Base-by-base conservation (phyloP, 1,140 invertebrate species). In the Holotrichia oblita region DNA sequence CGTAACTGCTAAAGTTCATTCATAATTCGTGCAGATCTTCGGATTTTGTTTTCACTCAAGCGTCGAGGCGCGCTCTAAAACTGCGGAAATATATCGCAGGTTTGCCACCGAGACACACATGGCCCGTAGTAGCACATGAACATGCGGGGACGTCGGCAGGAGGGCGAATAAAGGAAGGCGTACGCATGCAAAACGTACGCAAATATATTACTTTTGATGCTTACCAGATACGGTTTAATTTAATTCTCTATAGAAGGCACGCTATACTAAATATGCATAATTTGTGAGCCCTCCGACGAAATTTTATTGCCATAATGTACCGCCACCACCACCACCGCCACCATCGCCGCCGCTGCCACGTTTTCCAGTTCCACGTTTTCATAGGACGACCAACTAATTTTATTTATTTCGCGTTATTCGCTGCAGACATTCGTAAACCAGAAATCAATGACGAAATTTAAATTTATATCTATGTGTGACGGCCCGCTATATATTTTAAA, bases 151-250 rank as follows among this genome's bases (percentile, higher is more conserved):
- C n/a, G n/a, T n/a, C n/a, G 61, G 61, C 3, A 27, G 12, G 20
- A 24, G 22, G 27, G 17, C n/a, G 48, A 69, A 69, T 34, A 34
- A 34, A 20, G 27, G 61, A 69, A 69, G 27, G 61, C 79, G 80
- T 83, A 84, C 81, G 82, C 84, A 84, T 81, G 78, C 73, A 79
- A 82, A 81, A 77, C 80, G 61, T 69, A 69, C 82, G 79, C 78
- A 80, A 81, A 83, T 84, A 83, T 81, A 84, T 85, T 83, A 84
- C 84, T 84, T 83, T 83, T 85, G 84, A 85, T 84, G 81, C 80
- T 85, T 78, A 78, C 81, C 84, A 85, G 84, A 85, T 82, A 81
- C 82, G 82, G 81, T 83, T 83, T 85, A 85, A 85, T 85, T 85
- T 83, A 85, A 85, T 85, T 84, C 83, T 79, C 81, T 64, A 81